Conservation (phyloP, 2,888 invertebrate species). For the Acronicta psi region DNA sequence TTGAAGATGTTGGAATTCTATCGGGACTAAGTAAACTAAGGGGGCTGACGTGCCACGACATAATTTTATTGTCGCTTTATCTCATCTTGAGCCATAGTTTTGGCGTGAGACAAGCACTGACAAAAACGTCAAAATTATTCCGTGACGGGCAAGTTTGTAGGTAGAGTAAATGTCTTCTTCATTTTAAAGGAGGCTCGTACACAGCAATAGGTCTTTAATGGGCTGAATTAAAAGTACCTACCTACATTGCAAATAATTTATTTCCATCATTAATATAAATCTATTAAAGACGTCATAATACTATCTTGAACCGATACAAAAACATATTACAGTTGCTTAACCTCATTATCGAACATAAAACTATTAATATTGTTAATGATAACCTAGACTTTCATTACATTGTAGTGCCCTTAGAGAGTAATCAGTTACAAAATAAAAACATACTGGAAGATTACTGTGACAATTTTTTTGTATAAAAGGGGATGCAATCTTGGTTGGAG, state of each 20-base stretch:
- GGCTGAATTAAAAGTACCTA: neutral
- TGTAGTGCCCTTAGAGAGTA: slow-evolving; percentile 42
- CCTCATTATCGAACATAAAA: slow-evolving; percentile 28
- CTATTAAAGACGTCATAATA: slow-evolving; percentile 7
- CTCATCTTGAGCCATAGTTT: too few species aligned
- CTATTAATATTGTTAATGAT: slow-evolving; percentile 31
- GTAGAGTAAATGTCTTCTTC: too few species aligned
- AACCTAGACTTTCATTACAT: slow-evolving; percentile 42
- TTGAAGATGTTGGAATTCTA: too few species aligned
- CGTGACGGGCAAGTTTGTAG: too few species aligned
- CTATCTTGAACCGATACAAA: slow-evolving; percentile 8
- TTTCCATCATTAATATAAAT: neutral
- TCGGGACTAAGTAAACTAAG: too few species aligned
- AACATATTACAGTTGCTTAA: slow-evolving; percentile 26
- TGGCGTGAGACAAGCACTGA: too few species aligned
- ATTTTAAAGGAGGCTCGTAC: too few species aligned
- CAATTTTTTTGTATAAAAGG: slow-evolving; percentile 66
- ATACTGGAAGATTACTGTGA: slow-evolving; percentile 25
- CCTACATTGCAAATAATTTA: neutral
- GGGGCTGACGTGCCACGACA: too few species aligned
- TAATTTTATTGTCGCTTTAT: too few species aligned
- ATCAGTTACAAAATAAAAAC: slow-evolving; percentile 42
- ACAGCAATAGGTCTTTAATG: too few species aligned
- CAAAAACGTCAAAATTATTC: too few species aligned
- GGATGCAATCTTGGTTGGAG: slow-evolving; percentile 19